Base-by-base conservation (phyloP, 2,113 vertebrate species). In the Boleophthalmus pectinirostris region DNA sequence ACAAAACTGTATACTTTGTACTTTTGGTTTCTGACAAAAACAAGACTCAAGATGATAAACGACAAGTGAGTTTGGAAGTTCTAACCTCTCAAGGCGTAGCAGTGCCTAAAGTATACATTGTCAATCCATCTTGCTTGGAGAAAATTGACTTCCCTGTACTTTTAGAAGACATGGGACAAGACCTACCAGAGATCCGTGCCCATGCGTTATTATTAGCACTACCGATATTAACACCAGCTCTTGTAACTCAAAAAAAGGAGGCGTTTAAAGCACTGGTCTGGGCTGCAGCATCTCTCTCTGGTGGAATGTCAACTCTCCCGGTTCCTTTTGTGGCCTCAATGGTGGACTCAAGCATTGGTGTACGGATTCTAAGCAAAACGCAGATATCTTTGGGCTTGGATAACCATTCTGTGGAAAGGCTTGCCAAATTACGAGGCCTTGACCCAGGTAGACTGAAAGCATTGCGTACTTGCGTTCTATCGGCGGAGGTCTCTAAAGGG, bases 251-350 rank as follows among this genome's bases (percentile, higher is more conserved):
- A 69, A 93, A 93, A 71, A 92, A 88, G 71, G 91, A 92, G 6
- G 83, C 91, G 24, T 92, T 93, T 14, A 90, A 90, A 76, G 90
- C 92, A 0, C 1, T 93, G 1, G 85, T 91, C 1, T 92, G 92
- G 91, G 91, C 91, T 5, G 91, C 89, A 0, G 93, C 92, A 0
- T 92, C 91, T 0, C 78, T 94, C 5, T 93, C 92, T 2, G 91
- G 91, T 2, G 92, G 92, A 1, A 61, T 92, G 46, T 92, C 93
- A 0, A 81, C 91, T 38, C 88, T 94, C 63, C 91, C 92, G 3
- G 85, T 93, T 51, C 92, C 93, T 35, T 63, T 93, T 18, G 90
- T 93, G 20, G 87, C 91, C 14, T 92, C 92, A 7, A 89, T 92
- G 89, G 89, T 93, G 85, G 92, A 93, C 35, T 88, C 80, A 0